These are phyloP conservation scores for Teinopalpus imperialis DNA, from an alignment of 2,888 invertebrate genomes.

Conservation along the genomic window DNA sequence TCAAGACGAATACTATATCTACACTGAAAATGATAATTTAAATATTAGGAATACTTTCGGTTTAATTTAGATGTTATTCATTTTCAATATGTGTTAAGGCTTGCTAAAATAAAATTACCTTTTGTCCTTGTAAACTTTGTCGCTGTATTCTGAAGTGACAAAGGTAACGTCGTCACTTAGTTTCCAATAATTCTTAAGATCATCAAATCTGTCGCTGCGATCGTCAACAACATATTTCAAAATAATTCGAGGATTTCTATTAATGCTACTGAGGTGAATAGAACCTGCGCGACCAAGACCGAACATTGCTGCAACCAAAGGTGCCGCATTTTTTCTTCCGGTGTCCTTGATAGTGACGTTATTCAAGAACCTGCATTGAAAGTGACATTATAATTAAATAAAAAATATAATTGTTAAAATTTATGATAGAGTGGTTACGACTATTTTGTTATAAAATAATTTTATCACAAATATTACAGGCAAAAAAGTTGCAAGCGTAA, in stretches of 20 bases:
- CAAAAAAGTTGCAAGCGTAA: no score
- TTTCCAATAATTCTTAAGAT: conserved; percentile 74
- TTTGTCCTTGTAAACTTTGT: conserved; percentile 75
- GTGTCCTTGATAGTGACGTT: conserved; percentile 52
- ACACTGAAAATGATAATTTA: no score
- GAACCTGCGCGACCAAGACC: conserved; percentile 84
- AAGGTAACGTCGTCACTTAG: conserved; percentile 64
- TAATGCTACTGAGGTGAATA: conserved; percentile 78
- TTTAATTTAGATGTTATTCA: no score
- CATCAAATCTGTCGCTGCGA: conserved; percentile 58
- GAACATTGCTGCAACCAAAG: conserved; percentile 77
- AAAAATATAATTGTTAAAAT: no score
- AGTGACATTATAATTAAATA: no score
- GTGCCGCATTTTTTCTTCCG: conserved; percentile 36
- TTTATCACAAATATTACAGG: no score
- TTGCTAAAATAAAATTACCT: conserved; percentile 68
- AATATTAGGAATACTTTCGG: no score
- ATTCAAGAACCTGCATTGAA: conserved; percentile 71
- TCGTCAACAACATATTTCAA: conserved; percentile 83
- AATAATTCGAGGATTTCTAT: conserved; percentile 67
- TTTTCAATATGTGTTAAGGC: no score
- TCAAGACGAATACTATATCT: conserved; percentile 76
- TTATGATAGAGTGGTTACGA: no score
- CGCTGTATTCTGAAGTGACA: conserved; percentile 69
- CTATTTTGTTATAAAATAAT: no score